A percentile compares a stretch with the other conserved stretches of the same genome.
Evolutionary conservation across 2,888 invertebrate genomes (phyloP).

Genomic region (Nomada goodeniana): DNA sequence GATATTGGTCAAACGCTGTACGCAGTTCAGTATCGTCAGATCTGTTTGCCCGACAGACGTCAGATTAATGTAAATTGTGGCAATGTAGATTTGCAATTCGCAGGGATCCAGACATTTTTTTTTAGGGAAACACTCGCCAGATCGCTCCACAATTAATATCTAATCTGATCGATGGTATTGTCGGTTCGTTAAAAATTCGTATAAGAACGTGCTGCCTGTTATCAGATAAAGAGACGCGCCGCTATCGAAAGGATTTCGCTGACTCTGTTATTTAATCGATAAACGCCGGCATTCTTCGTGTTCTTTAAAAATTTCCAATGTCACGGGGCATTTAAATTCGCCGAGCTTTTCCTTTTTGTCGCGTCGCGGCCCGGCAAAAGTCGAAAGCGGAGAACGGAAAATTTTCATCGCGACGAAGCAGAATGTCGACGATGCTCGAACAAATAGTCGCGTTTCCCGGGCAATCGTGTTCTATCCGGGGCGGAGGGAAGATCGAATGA

Average conservation of each 20-base stretch:
- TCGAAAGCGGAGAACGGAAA: too few relatives aligned
- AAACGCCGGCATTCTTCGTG: neutral
- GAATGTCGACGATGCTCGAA: neutral
- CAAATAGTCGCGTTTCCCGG: neutral
- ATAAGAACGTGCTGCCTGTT: slow-evolving; percentile 2
- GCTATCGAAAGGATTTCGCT: slow-evolving; percentile 15
- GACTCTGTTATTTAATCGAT: slow-evolving; percentile 13
- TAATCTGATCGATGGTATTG: slow-evolving; percentile 25
- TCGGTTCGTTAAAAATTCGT: slow-evolving; percentile 15
- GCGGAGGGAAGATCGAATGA: neutral
- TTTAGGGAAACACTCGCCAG: neutral
- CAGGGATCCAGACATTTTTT: neutral
- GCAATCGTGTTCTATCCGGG: neutral
- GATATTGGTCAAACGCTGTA: too few relatives aligned
- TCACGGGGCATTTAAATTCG: slow-evolving; percentile 36
- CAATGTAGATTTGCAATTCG: neutral
- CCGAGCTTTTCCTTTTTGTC: neutral
- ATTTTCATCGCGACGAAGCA: neutral
- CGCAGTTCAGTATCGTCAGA: too few relatives aligned
- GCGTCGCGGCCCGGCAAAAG: too few relatives aligned
- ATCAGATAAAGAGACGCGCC: slow-evolving; percentile 42
- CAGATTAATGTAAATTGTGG: too few relatives aligned
- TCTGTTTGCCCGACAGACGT: too few relatives aligned
- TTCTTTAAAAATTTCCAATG: neutral
- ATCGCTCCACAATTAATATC: slow-evolving; percentile 19